Evolutionary conservation across 1,140 invertebrate species (phyloP).

Genomic region (Drosophila truncata): DNA sequence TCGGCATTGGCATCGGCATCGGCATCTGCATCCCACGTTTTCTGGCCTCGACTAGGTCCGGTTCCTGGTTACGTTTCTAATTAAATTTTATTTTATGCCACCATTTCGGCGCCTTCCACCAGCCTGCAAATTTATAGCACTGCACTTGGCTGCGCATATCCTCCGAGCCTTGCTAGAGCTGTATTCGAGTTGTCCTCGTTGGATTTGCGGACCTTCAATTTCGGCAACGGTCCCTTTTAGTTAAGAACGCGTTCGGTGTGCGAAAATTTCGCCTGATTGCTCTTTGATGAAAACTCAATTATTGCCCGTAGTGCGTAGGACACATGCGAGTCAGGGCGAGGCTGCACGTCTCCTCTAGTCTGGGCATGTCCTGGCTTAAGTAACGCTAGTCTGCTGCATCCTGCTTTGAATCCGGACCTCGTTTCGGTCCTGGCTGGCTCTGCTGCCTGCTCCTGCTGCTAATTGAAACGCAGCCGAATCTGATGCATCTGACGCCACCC

Average conservation of each 20-base stretch:
- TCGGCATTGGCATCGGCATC: not conserved
- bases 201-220: slow-evolving; percentile 42
- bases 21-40: slow-evolving; percentile 11
- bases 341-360: slow-evolving; percentile 15
- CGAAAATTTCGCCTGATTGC: slow-evolving; percentile 83
- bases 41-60: slow-evolving; percentile 12
- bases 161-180: slow-evolving; percentile 19
- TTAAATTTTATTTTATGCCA: slow-evolving; percentile 84
- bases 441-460: slow-evolving; percentile 26
- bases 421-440: slow-evolving; percentile 7
- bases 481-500: slow-evolving; percentile 44
- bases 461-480: slow-evolving; percentile 60
- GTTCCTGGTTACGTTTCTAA: slow-evolving; percentile 78
- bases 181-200: slow-evolving; percentile 21
- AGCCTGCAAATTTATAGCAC: slow-evolving; percentile 67
- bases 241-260: slow-evolving; percentile 82
- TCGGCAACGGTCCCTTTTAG: slow-evolving; percentile 60
- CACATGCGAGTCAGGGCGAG: slow-evolving; percentile 21
- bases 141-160: slow-evolving; percentile 66
- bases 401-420: slow-evolving; percentile 30
- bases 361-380: slow-evolving; percentile 48
- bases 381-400: slow-evolving; percentile 47
- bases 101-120: slow-evolving; percentile 78
- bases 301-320: slow-evolving; percentile 57
- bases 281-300: slow-evolving; percentile 84